Evolutionary conservation across 2,113 vertebrate genomes (phyloP).

Genomic region (Cryptomyrus ogoouensis): DNA sequence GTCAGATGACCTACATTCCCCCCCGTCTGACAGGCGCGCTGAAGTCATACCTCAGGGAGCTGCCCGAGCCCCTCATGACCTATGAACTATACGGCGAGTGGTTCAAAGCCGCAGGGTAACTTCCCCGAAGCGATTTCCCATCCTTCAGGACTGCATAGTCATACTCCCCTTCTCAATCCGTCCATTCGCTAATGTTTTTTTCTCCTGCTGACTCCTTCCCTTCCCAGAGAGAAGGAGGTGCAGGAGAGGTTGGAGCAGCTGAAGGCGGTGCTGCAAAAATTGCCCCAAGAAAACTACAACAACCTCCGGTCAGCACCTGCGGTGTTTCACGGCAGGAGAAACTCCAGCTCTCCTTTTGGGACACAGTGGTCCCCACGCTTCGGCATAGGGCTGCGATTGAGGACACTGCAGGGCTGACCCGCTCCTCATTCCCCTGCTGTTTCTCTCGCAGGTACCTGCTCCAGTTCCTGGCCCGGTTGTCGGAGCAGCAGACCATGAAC

Average conservation of each 20-base stretch:
- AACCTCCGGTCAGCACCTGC: slow-evolving; percentile 73
- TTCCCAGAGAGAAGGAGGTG: slow-evolving; percentile 71
- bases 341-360: not conserved
- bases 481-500: slow-evolving; percentile 80
- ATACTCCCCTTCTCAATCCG: not conserved
- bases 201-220: slow-evolving; percentile 14
- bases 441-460: slow-evolving; percentile 75
- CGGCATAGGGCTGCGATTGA: not conserved
- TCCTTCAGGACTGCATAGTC: not conserved
- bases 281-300: slow-evolving; percentile 78
- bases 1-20: not conserved
- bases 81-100: slow-evolving; percentile 86
- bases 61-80: slow-evolving; percentile 91
- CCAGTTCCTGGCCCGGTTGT: slow-evolving; percentile 83
- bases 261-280: slow-evolving; percentile 57
- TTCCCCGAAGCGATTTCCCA: not conserved
- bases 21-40: slow-evolving; percentile 69
- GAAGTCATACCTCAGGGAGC: slow-evolving; percentile 89
- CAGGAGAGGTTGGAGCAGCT: slow-evolving; percentile 67
- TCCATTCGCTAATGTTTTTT: not conserved
- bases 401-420: not conserved
- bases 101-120: slow-evolving; percentile 78
- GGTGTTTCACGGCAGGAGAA: not conserved
- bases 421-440: not conserved
- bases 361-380: too few relatives aligned